Evolutionary conservation across 2,113 vertebrate genomes (phyloP), one percentile per base, ranked within the genome.

Genomic region (Pangasianodon hypophthalmus): DNA sequence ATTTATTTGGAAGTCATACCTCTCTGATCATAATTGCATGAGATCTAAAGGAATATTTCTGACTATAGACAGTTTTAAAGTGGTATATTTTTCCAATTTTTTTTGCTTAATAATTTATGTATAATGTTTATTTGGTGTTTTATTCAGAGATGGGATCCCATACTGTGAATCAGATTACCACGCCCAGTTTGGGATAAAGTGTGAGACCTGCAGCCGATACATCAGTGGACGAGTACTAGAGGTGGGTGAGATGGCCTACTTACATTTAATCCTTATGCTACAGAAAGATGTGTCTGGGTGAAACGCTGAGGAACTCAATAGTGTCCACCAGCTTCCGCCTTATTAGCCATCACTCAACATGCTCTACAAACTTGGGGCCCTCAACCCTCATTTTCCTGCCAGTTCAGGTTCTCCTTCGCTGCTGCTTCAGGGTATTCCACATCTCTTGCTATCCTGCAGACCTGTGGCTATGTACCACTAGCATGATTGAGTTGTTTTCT

Each of bases 81-180:
- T 64, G 29, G 46, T 90, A 24, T 71, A 29, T 87, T 62, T 77
- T 16, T 73, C 54, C 0, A 19, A 32, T 3, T 44, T 37, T 80
- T 13, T 3, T 5, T 83, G 5, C 6, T 6, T 52, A 73, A 19
- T 77, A 21, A 21, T 8, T 62, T 19, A 1, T 46, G 88, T n/a
- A 9, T 29, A 60, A 93, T 80, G 60, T 85, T 50, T 89, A 85
- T 91, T 90, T 87, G 41, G 44, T 84, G 56, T 88, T 93, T 58
- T 62, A 7, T 94, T 48, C 92, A 99, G 98, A 94, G 98, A 99
- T 80, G 98, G 98, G 0, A 92, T 99, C 88, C 98, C 98, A 0
- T 99, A 99, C 95, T 99, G 98, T 0, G 98, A 99, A 94, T 95
- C 97, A 0, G 98, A 99, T 94, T 99, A 99, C 95, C 98, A 99